A percentile compares a stretch with the other conserved stretches of the same genome.
Evolutionary conservation across 2,888 invertebrate genomes (phyloP).

Genomic region (Podotricha telesiphe): DNA sequence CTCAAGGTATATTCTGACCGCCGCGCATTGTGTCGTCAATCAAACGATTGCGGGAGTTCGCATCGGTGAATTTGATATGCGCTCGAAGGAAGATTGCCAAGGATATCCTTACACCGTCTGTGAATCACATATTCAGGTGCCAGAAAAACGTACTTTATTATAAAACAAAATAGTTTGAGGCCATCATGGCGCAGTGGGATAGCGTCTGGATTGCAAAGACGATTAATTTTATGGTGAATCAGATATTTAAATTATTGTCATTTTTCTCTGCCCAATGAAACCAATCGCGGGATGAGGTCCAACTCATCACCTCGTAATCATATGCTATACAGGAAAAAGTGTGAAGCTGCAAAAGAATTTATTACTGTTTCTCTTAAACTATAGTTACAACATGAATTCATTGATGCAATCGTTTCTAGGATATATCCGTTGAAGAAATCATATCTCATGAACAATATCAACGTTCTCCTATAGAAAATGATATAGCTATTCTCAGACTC

Average conservation of each 20-base stretch:
- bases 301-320: no score
- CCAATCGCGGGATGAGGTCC: no score
- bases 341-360: no score
- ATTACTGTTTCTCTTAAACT: no score
- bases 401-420: slow-evolving; percentile 7
- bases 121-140: slow-evolving; percentile 30
- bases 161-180: no score
- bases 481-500: slow-evolving; percentile 35
- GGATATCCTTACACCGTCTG: neutral
- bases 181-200: no score
- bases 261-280: no score
- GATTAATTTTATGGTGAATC: no score
- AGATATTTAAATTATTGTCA: no score
- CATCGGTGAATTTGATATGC: slow-evolving; percentile 33
- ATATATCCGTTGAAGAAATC: slow-evolving; percentile 2
- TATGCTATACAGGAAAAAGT: no score
- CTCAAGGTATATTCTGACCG: slow-evolving; percentile 72
- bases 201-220: no score
- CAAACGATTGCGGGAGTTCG: slow-evolving; percentile 35
- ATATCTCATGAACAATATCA: slow-evolving; percentile 24
- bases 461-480: slow-evolving; percentile 17
- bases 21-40: slow-evolving; percentile 63
- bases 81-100: slow-evolving; percentile 21
- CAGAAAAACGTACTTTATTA: neutral
- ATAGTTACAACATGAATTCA: neutral